Conservation (phyloP, 2,797 vertebrate species). For the Danio choprae region DNA sequence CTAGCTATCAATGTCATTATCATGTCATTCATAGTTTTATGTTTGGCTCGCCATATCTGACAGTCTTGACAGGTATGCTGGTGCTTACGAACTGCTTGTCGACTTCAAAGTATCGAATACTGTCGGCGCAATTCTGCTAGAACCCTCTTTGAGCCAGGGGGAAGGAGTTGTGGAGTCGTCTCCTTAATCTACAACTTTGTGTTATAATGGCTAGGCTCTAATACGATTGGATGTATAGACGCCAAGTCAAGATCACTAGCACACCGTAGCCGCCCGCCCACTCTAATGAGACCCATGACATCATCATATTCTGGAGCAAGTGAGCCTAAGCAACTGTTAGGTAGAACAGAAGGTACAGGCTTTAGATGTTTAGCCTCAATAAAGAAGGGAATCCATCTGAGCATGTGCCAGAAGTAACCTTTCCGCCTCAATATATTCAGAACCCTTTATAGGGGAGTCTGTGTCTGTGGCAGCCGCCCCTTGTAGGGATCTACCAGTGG, state of each 20-base stretch:
- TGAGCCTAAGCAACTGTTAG: not conserved
- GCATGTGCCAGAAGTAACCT: not conserved
- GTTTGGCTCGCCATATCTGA: not conserved
- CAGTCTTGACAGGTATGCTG: not conserved
- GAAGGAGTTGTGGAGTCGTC: conserved; percentile 11
- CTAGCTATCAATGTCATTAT: too few relatives aligned
- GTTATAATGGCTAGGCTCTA: conserved; percentile 18
- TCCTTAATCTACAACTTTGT: conserved; percentile 39
- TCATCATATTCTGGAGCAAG: conserved; percentile 24
- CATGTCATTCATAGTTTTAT: too few relatives aligned
- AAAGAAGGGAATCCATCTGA: not conserved
- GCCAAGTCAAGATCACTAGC: not conserved
- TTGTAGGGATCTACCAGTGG: not conserved
- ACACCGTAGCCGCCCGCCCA: conserved; percentile 7
- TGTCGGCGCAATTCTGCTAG: conserved; percentile 8
- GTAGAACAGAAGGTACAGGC: not conserved
- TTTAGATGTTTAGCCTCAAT: not conserved
- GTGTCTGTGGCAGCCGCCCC: not conserved
- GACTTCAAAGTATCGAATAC: conserved; percentile 30
- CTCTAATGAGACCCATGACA: not conserved
- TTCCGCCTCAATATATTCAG: not conserved
- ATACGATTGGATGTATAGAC: conserved; percentile 6
- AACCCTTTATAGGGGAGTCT: not conserved
- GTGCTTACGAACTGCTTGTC: conserved; percentile 28
- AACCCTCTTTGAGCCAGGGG: conserved; percentile 18